A percentile compares a stretch with the other conserved stretches of the same genome.
Evolutionary conservation across 2,888 invertebrate species (phyloP).

Genomic region (Apamea crenata): DNA sequence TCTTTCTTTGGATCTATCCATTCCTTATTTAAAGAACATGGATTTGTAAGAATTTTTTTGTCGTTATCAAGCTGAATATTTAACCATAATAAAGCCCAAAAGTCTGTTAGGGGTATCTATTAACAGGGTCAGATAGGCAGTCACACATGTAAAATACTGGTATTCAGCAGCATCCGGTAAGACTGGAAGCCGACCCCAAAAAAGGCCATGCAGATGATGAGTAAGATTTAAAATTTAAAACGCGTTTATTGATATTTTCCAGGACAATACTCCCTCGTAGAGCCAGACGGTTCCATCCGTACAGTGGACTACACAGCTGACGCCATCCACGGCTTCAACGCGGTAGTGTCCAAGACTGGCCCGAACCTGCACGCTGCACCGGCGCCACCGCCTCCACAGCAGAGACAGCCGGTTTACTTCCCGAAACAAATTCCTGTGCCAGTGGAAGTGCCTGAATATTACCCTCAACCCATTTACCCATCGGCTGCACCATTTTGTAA

Average conservation of each 20-base stretch:
- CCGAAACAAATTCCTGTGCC: conserved; percentile 83
- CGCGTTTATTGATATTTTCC: conserved; percentile 66
- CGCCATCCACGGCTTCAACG: conserved; percentile 90
- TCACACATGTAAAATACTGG: background rate
- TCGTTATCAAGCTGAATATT: background rate
- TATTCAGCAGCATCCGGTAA: background rate
- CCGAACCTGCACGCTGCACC: conserved; percentile 87
- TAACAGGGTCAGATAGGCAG: background rate
- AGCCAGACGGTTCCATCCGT: conserved; percentile 89
- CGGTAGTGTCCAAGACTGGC: conserved; percentile 88
- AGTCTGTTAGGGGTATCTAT: background rate
- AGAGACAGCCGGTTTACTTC: conserved; percentile 70
- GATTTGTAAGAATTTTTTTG: background rate
- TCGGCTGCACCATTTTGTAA: conserved; percentile 65
- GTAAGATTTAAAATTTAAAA: background rate
- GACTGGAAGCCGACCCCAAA: background rate
- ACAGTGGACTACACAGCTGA: conserved; percentile 91
- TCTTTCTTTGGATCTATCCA: background rate
- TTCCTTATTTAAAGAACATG: background rate
- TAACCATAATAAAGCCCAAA: background rate
- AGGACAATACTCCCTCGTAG: conserved; percentile 89
- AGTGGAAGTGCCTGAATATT: conserved; percentile 77
- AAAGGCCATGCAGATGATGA: background rate
- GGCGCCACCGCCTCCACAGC: conserved; percentile 60
- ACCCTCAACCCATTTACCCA: conserved; percentile 69